Evolutionary conservation across 92 coral and sea anemone genomes (phyloP).

Genomic region (Heteractis magnifica): DNA sequence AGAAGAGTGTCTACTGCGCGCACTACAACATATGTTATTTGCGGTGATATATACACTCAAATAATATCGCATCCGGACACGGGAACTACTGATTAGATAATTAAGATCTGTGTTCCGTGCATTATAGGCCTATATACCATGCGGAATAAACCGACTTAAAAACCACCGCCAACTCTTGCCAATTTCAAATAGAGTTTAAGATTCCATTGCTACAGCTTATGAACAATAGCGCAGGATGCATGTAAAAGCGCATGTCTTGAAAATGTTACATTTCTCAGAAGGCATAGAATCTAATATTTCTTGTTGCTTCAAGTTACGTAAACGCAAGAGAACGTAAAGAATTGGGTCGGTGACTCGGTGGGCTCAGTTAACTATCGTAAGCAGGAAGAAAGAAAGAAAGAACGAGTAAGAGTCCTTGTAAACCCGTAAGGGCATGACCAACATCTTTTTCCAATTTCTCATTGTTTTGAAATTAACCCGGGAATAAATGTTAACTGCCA

Average conservation of each 20-base stretch:
- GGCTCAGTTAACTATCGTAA: no score
- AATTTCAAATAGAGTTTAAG: no score
- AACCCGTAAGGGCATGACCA: neutral
- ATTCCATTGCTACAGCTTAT: no score
- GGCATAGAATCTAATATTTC: neutral
- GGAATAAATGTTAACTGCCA: neutral
- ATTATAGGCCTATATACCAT: neutral
- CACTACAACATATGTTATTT: neutral
- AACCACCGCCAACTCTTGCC: no score
- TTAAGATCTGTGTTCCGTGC: neutral
- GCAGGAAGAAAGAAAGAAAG: neutral
- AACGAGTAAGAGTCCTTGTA: neutral
- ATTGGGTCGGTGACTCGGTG: neutral
- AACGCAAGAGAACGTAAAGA: neutral
- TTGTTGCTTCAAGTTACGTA: neutral
- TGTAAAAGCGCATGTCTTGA: no score
- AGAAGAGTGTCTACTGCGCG: neutral
- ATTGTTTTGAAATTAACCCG: neutral
- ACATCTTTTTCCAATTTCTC: neutral
- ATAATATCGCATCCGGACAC: neutral
- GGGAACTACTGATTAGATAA: neutral
- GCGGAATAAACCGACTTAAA: neutral
- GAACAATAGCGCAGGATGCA: neutral
- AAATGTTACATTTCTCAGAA: no score
- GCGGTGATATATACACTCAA: neutral